A percentile compares a stretch with the other conserved stretches of the same genome.
These are phyloP conservation scores for Zeugodacus cucurbitae DNA, from an alignment of 1,140 invertebrate genomes.

Conservation along the genomic window DNA sequence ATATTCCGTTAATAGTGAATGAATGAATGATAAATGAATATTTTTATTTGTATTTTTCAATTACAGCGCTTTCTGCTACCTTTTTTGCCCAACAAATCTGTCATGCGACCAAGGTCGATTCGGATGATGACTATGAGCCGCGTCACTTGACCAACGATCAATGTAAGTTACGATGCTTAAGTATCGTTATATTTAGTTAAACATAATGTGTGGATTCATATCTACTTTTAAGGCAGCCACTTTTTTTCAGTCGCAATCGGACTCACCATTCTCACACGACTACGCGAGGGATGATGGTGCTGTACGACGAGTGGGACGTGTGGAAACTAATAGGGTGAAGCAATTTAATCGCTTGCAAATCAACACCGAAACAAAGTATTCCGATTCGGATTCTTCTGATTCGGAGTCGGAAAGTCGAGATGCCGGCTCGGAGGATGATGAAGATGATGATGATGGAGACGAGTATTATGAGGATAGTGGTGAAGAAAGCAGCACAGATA, in stretches of 20 bases:
- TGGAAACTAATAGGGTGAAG: background rate
- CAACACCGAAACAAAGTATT: background rate
- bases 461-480: constrained; percentile 58
- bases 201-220: constrained; percentile 54
- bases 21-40: too few relatives aligned
- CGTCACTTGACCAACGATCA: constrained; percentile 57
- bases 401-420: constrained; percentile 22
- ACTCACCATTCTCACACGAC: constrained; percentile 43
- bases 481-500: constrained; percentile 45
- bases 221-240: constrained; percentile 66
- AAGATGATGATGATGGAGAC: constrained; percentile 54
- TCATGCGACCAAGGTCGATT: background rate
- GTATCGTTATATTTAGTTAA: background rate
- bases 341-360: background rate
- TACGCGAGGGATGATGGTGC: background rate
- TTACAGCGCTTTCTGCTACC: background rate
- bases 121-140: constrained; percentile 54
- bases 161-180: constrained; percentile 53
- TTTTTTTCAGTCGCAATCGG: constrained; percentile 64
- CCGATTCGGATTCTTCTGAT: constrained; percentile 11
- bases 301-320: background rate
- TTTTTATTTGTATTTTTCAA: background rate
- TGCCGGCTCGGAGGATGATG: constrained; percentile 48
- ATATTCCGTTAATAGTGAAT: too few relatives aligned
- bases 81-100: background rate